Base-by-base conservation (phyloP, 2,113 vertebrate genomes). In the Ramphastos sulfuratus region DNA sequence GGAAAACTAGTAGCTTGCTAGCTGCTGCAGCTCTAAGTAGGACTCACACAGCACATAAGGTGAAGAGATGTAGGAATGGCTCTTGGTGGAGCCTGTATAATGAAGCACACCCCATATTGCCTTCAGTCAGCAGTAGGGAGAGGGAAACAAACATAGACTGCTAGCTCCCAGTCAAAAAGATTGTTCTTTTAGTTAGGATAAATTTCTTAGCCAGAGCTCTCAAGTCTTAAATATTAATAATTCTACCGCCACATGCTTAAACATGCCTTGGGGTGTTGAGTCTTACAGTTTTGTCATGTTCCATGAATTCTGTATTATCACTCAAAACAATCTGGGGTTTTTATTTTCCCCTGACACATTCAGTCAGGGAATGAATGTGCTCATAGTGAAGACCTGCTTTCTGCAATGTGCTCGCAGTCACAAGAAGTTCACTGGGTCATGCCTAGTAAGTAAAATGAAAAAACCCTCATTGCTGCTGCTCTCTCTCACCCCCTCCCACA, bases 71-170 rank as follows among this genome's bases (percentile, higher is more conserved):
- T 30, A 65, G 30, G 18, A 54, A 33, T 31, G 37, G 63, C 27
- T 74, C 16, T 61, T 70, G 23, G 1, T 76, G 52, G 20, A 50
- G 12, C 25, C 13, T 42, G 10, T 23, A 17, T 17, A 31, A 50
- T 1, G 13, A 33, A 17, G 20, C 10, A 9, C 56, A 44, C 0
- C 17, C 6, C 4, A 0, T 6, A 24, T 39, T 1, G 1, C 27
- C 70, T 39, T 78, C 14, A 5, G 0, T 42, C 58, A 33, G 52
- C 9, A 3, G 21, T 12, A 10, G 12, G 13, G 33, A 72, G 12
- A 3, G 23, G 28, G 27, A 60, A 60, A 25, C 11, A 76, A 76
- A 11, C 67, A 52, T 15, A 67, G 37, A 13, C 39, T 67, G 44
- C 20, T 61, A 50, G 52, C 33, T 69, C 31, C n/a, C 31, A 61